These are phyloP conservation scores for Lepus americanus DNA, from an alignment of 2,113 vertebrate species.

Conservation along the genomic window DNA sequence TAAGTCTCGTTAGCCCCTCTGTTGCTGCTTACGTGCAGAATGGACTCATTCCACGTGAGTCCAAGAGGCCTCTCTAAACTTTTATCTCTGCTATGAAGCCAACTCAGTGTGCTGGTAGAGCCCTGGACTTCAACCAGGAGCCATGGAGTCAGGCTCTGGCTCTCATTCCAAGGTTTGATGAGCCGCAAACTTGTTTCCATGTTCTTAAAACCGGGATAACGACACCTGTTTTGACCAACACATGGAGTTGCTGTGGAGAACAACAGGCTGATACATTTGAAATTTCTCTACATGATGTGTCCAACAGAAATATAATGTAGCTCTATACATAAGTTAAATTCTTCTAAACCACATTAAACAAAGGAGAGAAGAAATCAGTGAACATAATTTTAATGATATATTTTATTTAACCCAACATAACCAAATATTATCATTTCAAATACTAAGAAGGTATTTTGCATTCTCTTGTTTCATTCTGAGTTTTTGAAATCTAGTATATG, in stretches of 20 bases:
- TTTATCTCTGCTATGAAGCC: background rate
- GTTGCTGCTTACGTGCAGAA: constrained; percentile 6
- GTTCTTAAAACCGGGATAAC: constrained; percentile 18
- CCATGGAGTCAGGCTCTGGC: background rate
- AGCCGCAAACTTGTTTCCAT: background rate
- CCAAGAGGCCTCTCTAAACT: background rate
- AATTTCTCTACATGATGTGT: background rate
- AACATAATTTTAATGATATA: constrained; percentile 48
- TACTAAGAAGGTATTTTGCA: background rate
- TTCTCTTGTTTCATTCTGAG: background rate
- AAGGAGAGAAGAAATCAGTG: background rate
- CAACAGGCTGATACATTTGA: constrained; percentile 4
- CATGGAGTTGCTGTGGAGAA: background rate
- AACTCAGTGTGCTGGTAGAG: background rate
- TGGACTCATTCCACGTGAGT: background rate
- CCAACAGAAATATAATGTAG: constrained; percentile 26
- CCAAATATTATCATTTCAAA: constrained; percentile 18
- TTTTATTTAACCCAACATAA: constrained; percentile 49
- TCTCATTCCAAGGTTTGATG: background rate
- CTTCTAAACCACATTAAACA: constrained; percentile 12
- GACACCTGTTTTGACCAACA: constrained; percentile 14
- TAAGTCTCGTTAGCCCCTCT: background rate
- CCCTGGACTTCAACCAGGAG: background rate
- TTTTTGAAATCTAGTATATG: constrained; percentile 8
- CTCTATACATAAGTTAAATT: background rate